These are phyloP conservation scores for Ancistrus triradiatus DNA, from an alignment of 2,113 vertebrate species.

Conservation along the genomic window DNA sequence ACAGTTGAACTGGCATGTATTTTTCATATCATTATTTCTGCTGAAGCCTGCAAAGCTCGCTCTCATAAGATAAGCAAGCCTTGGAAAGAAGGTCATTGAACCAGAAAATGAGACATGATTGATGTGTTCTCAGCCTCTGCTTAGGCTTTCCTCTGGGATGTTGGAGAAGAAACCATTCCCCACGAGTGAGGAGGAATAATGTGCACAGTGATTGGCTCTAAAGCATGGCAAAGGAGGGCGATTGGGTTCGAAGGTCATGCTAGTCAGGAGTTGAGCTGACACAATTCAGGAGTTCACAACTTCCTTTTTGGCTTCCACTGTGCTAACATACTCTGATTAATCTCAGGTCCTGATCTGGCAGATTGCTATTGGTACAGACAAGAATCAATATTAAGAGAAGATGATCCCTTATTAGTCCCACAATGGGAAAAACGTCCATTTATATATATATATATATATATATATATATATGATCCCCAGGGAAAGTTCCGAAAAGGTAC, in stretches of 20 bases:
- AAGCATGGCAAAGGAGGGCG: not conserved
- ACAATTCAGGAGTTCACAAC: not conserved
- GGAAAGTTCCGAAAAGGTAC: too few species aligned
- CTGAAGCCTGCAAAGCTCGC: conserved; percentile 18
- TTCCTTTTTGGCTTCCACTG: not conserved
- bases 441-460: too few species aligned
- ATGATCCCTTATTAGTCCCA: too few species aligned
- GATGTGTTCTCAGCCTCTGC: conserved; percentile 30
- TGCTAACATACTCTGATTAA: too few species aligned
- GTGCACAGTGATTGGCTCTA: not conserved
- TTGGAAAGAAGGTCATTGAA: conserved; percentile 14
- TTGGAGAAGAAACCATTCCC: not conserved
- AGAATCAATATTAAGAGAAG: too few species aligned
- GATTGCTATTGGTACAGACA: too few species aligned
- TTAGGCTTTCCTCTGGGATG: conserved; percentile 9
- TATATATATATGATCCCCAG: too few species aligned
- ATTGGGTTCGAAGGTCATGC: not conserved
- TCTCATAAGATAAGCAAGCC: conserved; percentile 12
- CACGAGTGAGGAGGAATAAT: not conserved
- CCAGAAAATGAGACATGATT: conserved; percentile 41
- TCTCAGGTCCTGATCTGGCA: too few species aligned
- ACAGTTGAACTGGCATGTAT: conserved; percentile 29
- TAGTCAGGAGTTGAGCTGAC: not conserved
- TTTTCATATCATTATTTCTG: conserved; percentile 23
- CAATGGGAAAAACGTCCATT: too few species aligned